Evolutionary conservation across 1,140 invertebrate species (phyloP).

Genomic region (Drosophila watanabei): DNA sequence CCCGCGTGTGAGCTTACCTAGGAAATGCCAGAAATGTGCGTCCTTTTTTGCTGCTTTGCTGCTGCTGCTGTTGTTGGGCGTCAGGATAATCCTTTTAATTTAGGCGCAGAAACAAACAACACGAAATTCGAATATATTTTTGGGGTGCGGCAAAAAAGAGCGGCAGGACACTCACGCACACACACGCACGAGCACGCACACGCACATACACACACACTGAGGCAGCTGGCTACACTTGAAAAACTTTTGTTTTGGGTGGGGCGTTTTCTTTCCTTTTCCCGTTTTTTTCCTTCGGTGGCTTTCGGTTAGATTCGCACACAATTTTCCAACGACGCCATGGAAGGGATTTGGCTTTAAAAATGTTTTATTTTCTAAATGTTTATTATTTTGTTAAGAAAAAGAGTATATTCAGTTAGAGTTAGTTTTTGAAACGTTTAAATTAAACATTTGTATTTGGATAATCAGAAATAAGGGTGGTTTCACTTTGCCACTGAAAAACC

Average conservation of each 20-base stretch:
- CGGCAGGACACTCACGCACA: conserved; percentile 31
- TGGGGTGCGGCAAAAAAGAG: conserved; percentile 67
- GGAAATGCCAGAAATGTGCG: conserved; percentile 15
- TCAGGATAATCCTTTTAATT: conserved; percentile 73
- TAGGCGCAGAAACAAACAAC: conserved; percentile 43
- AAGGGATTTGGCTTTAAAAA: conserved; percentile 30
- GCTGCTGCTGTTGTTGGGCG: conserved; percentile 11
- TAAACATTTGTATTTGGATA: conserved; percentile 10
- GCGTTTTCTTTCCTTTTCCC: conserved; percentile 51
- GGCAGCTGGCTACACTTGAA: conserved; percentile 70
- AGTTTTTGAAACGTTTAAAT: background rate
- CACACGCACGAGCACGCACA: conserved; percentile 7
- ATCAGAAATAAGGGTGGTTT: conserved; percentile 53
- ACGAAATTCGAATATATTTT: conserved; percentile 46
- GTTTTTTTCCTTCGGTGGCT: conserved; percentile 13
- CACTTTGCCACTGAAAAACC: conserved; percentile 43
- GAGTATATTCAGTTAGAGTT: background rate
- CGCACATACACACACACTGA: conserved; percentile 12
- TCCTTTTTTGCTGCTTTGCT: conserved; percentile 8
- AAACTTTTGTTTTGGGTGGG: conserved; percentile 77
- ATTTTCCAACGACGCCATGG: conserved; percentile 46
- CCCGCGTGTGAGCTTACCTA: conserved; percentile 57
- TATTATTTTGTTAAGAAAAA: background rate
- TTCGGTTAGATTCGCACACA: conserved; percentile 52
- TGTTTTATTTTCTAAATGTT: conserved; percentile 21